phyloP scores from a whole-genome alignment of 2,113 vertebrate species.

The Plectropomus leopardus region DNA sequence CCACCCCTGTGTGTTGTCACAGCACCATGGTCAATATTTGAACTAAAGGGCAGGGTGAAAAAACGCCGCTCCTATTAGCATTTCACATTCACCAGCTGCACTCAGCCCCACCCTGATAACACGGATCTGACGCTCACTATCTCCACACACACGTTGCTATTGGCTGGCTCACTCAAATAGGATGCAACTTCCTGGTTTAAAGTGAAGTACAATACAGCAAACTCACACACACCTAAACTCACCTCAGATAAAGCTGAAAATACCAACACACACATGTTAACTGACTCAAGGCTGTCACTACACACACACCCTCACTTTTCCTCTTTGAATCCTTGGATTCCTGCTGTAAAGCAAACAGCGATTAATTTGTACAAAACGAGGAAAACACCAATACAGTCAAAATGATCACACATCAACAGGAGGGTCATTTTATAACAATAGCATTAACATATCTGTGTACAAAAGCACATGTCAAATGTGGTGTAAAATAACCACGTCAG shows the following conservation, averaged over 20 bases:
- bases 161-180: constrained; percentile 12
- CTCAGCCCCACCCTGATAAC: constrained; percentile 77
- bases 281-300: background rate
- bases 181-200: constrained; percentile 45
- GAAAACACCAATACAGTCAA: too few relatives aligned
- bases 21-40: constrained; percentile 83
- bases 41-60: constrained; percentile 58
- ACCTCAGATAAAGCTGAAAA: constrained; percentile 30
- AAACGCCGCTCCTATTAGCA: constrained; percentile 68
- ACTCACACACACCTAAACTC: background rate
- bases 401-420: too few relatives aligned
- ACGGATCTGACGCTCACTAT: constrained; percentile 71
- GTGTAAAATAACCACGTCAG: too few relatives aligned
- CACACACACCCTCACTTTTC: background rate
- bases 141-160: background rate
- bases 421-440: too few relatives aligned
- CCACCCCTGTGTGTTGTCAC: constrained; percentile 46
- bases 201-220: background rate
- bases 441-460: too few relatives aligned
- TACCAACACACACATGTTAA: background rate
- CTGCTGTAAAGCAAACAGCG: too few relatives aligned
- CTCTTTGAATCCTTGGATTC: too few relatives aligned
- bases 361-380: too few relatives aligned
- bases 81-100: constrained; percentile 64
- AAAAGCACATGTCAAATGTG: too few relatives aligned